A percentile compares a stretch with the other conserved stretches of the same genome.
Evolutionary conservation across 2,888 invertebrate species (phyloP).

Genomic region (Drosophila meridiana): DNA sequence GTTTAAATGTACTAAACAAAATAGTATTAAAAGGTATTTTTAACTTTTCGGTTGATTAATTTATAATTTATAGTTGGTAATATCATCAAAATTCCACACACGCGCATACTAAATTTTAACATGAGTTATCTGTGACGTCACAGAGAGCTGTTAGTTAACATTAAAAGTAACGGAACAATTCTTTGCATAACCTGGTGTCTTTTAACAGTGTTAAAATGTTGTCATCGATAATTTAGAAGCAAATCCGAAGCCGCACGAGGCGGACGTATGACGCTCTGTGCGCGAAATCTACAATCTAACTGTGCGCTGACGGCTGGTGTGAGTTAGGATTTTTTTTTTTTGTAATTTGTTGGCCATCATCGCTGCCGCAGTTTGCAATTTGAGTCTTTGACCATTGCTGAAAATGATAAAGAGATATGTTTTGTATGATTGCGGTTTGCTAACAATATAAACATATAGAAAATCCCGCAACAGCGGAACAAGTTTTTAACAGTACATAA

Average conservation of each 20-base stretch:
- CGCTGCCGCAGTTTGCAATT: constrained; percentile 30
- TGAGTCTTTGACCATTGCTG: constrained; percentile 29
- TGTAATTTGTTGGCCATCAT: constrained; percentile 21
- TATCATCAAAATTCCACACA: no score
- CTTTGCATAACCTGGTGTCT: no score
- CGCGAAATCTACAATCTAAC: constrained; percentile 34
- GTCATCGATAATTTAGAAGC: constrained; percentile 45
- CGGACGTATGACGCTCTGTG: constrained; percentile 44
- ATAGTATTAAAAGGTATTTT: no score
- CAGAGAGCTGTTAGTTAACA: no score
- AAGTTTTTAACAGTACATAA: constrained; percentile 14
- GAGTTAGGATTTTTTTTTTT: constrained; percentile 29
- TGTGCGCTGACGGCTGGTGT: constrained; percentile 39
- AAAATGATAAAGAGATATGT: background rate
- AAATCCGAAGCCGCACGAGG: constrained; percentile 42
- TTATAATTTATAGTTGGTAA: no score
- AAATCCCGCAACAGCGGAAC: constrained; percentile 13
- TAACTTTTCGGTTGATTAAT: no score
- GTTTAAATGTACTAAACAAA: no score
- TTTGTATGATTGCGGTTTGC: background rate
- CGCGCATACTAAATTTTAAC: no score
- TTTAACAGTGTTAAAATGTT: background rate
- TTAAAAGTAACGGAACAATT: no score
- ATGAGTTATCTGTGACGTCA: no score
- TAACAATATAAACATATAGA: constrained; percentile 30